A percentile compares a stretch with the other conserved stretches of the same genome.
phyloP scores from a whole-genome alignment of 2,113 vertebrate genomes.

The Hiodon tergisus region DNA sequence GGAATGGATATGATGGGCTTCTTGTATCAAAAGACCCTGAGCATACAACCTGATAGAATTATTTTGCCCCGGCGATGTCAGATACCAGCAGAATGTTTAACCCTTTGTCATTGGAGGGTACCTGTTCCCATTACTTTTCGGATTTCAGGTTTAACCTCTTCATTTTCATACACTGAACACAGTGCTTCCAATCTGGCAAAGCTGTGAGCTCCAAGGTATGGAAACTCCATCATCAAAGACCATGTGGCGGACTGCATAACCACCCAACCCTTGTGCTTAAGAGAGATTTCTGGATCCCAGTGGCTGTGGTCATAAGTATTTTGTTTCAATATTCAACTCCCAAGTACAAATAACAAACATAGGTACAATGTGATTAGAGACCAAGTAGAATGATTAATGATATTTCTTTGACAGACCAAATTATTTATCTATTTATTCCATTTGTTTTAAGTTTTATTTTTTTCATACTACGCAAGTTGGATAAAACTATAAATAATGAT shows the following conservation, averaged over 20 bases:
- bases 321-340: not conserved
- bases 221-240: not conserved
- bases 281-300: not conserved
- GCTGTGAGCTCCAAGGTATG: not conserved
- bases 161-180: not conserved
- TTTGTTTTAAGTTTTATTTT: conserved; percentile 32
- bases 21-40: too few species aligned
- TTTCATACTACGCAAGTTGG: conserved; percentile 29
- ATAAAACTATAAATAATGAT: conserved; percentile 47
- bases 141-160: not conserved
- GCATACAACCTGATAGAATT: too few species aligned
- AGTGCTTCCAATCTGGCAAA: not conserved
- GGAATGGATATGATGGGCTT: not conserved
- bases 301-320: not conserved
- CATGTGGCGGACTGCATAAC: conserved; percentile 1
- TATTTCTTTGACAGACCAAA: conserved; percentile 29
- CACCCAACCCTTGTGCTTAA: not conserved
- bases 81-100: not conserved
- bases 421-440: conserved; percentile 35
- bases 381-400: conserved; percentile 15
- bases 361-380: conserved; percentile 9
- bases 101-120: not conserved
- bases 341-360: not conserved
- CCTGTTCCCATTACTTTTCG: not conserved
- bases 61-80: too few species aligned